Conservation (phyloP, 2,888 invertebrate genomes). For the Erebia ligea region DNA sequence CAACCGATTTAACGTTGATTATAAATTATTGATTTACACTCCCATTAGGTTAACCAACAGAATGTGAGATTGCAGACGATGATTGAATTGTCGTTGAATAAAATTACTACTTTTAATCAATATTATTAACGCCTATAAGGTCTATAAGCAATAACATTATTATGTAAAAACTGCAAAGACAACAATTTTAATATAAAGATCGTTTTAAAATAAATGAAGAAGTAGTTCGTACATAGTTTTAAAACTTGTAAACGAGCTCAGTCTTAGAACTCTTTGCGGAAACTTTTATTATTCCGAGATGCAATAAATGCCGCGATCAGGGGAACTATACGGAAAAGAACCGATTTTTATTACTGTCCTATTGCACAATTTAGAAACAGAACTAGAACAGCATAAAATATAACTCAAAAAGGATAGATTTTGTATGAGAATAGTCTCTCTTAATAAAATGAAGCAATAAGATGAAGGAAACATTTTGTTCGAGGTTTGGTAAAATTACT, state of each 20-base stretch:
- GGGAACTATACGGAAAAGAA: constrained; percentile 61
- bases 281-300: constrained; percentile 71
- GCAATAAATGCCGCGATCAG: constrained; percentile 77
- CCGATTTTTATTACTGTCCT: constrained; percentile 54
- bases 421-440: neutral
- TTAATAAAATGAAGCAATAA: neutral
- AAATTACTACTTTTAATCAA: too few species aligned
- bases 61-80: too few species aligned
- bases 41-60: too few species aligned
- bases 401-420: neutral
- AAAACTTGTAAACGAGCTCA: constrained; percentile 73
- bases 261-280: constrained; percentile 62
- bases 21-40: too few species aligned
- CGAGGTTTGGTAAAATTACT: too few species aligned
- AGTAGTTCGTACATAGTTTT: constrained; percentile 57
- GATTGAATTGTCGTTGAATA: too few species aligned
- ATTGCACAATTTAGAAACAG: constrained; percentile 35
- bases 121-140: too few species aligned
- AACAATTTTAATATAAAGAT: constrained; percentile 39
- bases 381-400: constrained; percentile 27
- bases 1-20: too few species aligned
- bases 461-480: too few species aligned
- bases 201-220: constrained; percentile 41
- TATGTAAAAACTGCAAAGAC: constrained; percentile 14
- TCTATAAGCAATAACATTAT: neutral